These are phyloP conservation scores for Potorous gilbertii DNA, from an alignment of 2,797 vertebrate species.

Conservation along the genomic window DNA sequence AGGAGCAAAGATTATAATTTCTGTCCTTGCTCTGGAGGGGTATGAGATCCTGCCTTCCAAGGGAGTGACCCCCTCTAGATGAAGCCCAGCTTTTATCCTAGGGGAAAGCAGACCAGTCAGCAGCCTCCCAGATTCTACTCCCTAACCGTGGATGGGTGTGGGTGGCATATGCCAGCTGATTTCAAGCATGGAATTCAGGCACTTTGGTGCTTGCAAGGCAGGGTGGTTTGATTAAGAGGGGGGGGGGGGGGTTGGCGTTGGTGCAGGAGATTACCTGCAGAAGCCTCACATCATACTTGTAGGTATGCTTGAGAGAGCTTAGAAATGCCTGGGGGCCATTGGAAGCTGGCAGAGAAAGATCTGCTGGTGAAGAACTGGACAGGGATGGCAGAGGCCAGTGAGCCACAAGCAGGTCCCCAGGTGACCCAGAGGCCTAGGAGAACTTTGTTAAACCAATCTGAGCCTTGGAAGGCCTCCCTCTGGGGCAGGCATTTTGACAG, in stretches of 20 bases:
- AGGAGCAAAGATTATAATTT: neutral
- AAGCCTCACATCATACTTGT: neutral
- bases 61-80: neutral
- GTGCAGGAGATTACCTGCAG: neutral
- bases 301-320: neutral
- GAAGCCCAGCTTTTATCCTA: neutral
- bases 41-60: neutral
- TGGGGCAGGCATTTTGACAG: neutral
- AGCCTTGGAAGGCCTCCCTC: neutral
- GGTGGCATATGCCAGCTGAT: neutral
- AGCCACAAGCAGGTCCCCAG: neutral
- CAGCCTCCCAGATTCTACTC: neutral
- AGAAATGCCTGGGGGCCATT: neutral
- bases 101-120: neutral
- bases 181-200: neutral
- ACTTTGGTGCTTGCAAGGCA: neutral
- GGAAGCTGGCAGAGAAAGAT: neutral
- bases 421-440: neutral
- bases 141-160: neutral
- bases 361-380: neutral
- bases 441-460: neutral
- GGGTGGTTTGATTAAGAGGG: neutral
- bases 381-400: neutral
- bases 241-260: neutral
- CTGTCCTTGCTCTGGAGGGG: neutral